Evolutionary conservation across 2,888 invertebrate genomes (phyloP), one percentile per base, ranked within the genome.

Genomic region (Notocelia uddmanniana): DNA sequence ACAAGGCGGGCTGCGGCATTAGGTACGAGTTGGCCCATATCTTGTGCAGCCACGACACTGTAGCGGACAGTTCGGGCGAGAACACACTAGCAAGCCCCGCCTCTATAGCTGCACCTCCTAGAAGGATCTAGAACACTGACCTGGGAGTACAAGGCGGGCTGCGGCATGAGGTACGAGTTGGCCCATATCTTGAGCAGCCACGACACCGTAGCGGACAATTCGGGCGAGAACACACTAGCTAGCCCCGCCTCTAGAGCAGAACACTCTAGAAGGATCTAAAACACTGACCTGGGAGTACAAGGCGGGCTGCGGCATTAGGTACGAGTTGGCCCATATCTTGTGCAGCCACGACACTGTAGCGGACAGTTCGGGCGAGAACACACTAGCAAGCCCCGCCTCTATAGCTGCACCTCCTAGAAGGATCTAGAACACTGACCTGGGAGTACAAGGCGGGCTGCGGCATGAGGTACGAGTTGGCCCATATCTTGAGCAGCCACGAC

Each of bases 171-270:
- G 83, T 97, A 98, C 0, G 95, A 95, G 76, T 95, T 93, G 60
- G 96, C 95, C 96, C 97, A 98, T 77, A 96, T 95, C 79, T 96
- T 95, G 58, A 98, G 90, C 80, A 97, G 96, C 97, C 97, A 98
- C 77, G 97, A 96, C 58, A 96, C 91, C 0, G 96, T 96, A 55
- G 96, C 95, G 1, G 96, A 96, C 1, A 98, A 95, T 87, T 97
- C 97, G 0, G 97, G 97, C 84, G 97, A 97, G 78, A 97, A 94
- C 74, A 97, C 90, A 64, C 77, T 80, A 71, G 96, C 96, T 0
- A 93, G 83, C 0, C 93, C 93, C 0, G 96, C 96, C 73, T 96
- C 95, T 23, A 96, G 90, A 0, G 96, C 96, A 1, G 96, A 95
- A 75, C 95, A 96, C 83, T 98, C 97, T 31, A 31, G 31, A 31